Conservation (phyloP, 2,888 invertebrate genomes). For the Pterostichus madidus region DNA sequence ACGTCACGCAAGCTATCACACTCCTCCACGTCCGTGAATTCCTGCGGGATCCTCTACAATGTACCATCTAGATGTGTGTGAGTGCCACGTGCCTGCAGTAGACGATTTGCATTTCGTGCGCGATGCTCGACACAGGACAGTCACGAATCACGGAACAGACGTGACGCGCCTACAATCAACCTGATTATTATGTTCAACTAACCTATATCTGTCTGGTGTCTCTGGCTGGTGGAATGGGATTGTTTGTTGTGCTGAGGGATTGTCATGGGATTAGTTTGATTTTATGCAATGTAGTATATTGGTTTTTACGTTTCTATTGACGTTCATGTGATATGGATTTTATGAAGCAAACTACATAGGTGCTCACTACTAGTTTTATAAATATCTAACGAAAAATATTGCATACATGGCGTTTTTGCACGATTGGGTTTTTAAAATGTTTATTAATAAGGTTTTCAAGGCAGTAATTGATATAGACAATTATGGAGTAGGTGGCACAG, state of each 20-base stretch:
- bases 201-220: slow-evolving; percentile 37
- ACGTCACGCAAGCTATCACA: neutral
- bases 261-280: slow-evolving; percentile 18
- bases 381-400: too few relatives aligned
- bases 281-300: neutral
- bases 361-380: too few relatives aligned
- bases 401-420: too few relatives aligned
- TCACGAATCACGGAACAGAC: slow-evolving; percentile 42
- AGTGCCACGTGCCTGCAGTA: slow-evolving; percentile 26
- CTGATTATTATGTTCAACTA: slow-evolving; percentile 52
- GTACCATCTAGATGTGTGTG: neutral
- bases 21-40: neutral
- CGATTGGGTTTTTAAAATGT: too few relatives aligned
- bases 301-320: neutral
- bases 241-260: too few relatives aligned
- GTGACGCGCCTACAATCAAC: slow-evolving; percentile 50
- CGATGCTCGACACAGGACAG: neutral
- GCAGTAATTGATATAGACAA: too few relatives aligned
- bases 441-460: too few relatives aligned
- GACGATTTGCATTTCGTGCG: slow-evolving; percentile 39
- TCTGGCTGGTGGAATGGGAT: neutral
- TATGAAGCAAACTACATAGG: too few relatives aligned
- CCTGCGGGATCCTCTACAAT: neutral
- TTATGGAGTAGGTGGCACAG: too few relatives aligned
- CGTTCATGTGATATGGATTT: too few relatives aligned